These are phyloP conservation scores for Sandelia bainsii DNA, from an alignment of 2,797 vertebrate genomes.

Conservation along the genomic window DNA sequence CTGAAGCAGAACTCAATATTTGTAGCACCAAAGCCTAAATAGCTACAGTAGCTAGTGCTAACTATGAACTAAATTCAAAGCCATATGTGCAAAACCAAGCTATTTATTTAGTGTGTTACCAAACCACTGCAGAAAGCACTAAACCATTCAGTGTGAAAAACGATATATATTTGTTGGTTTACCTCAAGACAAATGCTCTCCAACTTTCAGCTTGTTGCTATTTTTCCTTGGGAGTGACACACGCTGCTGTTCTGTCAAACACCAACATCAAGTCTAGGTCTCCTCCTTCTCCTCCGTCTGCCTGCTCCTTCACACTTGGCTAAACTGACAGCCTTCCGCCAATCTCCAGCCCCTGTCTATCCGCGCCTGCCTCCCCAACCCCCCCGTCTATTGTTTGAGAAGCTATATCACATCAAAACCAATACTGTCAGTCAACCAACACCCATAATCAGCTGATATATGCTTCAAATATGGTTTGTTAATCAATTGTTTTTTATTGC, in stretches of 20 bases:
- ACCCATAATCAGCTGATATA: neutral
- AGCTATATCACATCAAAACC: neutral
- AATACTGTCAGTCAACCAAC: neutral
- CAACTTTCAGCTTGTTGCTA: neutral
- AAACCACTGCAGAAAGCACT: neutral
- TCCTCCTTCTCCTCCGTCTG: conserved; percentile 4
- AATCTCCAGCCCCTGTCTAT: neutral
- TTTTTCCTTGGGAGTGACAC: neutral
- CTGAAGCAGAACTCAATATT: conserved; percentile 1
- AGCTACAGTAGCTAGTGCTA: neutral
- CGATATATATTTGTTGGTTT: fast-evolving
- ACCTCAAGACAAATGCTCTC: neutral
- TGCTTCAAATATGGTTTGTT: neutral
- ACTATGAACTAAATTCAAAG: neutral
- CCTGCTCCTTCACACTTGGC: conserved; percentile 37
- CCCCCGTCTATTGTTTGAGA: too few species aligned
- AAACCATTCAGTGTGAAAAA: neutral
- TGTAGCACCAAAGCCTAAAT: neutral
- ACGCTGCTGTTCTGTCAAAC: neutral
- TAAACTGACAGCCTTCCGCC: conserved; percentile 27
- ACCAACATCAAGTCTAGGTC: conserved; percentile 6
- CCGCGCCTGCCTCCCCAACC: neutral
- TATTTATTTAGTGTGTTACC: neutral
- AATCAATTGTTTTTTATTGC: too few species aligned
- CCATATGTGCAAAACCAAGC: neutral